Evolutionary conservation across 1,140 invertebrate genomes (phyloP).

Genomic region (Brachystomella parvula): DNA sequence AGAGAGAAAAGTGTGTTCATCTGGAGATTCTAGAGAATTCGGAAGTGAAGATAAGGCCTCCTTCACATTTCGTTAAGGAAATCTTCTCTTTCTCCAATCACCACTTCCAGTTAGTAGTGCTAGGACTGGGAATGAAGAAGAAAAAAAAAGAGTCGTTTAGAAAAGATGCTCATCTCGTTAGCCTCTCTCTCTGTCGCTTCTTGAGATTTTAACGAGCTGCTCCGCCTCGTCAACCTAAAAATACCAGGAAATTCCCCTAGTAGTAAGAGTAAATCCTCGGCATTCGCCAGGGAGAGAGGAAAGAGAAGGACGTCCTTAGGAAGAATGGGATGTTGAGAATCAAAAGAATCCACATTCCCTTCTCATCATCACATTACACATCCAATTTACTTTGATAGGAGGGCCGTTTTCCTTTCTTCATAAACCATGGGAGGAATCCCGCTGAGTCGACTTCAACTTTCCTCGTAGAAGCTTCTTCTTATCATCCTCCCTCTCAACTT

Average conservation of each 20-base stretch:
- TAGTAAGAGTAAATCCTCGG: no score
- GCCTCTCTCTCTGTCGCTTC: conserved; percentile 29
- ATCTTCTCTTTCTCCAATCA: conserved; percentile 24
- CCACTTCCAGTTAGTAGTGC: conserved; percentile 14
- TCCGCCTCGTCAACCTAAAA: conserved; percentile 35
- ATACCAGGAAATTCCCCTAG: conserved; percentile 36
- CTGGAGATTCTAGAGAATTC: no score
- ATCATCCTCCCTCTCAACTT: no score
- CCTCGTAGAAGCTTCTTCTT: no score
- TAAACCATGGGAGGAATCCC: neutral
- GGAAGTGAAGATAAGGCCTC: neutral
- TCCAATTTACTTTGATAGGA: neutral
- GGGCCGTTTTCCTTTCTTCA: neutral
- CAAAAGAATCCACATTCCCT: no score
- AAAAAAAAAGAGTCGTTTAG: conserved; percentile 4
- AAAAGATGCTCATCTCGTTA: conserved; percentile 33
- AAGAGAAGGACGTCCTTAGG: no score
- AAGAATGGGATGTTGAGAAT: conserved; percentile 20
- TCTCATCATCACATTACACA: conserved; percentile 6
- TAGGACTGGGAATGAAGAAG: no score
- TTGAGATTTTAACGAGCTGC: conserved; percentile 36
- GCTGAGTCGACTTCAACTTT: neutral
- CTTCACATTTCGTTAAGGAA: neutral
- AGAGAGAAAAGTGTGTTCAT: neutral
- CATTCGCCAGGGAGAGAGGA: no score